Evolutionary conservation across 2,113 vertebrate genomes (phyloP), one percentile per base, ranked within the genome.

Genomic region (Rhinolophus sinicus): DNA sequence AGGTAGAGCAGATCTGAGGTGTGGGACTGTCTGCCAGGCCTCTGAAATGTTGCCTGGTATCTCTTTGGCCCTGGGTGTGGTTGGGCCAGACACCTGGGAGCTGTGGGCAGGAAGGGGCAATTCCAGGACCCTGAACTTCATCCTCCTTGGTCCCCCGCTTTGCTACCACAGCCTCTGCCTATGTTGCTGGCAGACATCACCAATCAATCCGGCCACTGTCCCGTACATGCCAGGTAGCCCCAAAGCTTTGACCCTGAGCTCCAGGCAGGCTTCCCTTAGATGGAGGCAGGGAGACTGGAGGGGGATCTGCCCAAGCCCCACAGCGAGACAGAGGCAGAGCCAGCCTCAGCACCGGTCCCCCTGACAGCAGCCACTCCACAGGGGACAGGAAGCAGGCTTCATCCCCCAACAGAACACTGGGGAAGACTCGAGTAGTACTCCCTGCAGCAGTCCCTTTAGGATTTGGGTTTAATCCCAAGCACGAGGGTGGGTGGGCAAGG

Each of bases 391-490:
- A 16, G 35, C 33, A 1, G 2, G 47, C 70, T 13, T 50, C n/a
- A 8, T 4, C 5, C 77, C 76, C 19, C 81, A 19, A 5, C 0
- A 8, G 50, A 78, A 69, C 0, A 3, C 44, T 15, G 24, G 50
- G 26, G 65, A 73, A 26, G 52, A 38, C 80, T 64, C 16, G 0
- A 35, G 35, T 0, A 60, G 70, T 81, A 54, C 72, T 90, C 70
- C 40, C 75, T 7, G 6, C 24, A 60, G 65, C 88, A 60, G 60
- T 40, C 40, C 81, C 86, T 76, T 72, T 60, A 15, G 97, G 97
- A 94, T 95, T 93, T 88, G 97, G 76, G 93, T 18, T 93, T 97
- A 98, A 97, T 97, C 96, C 93, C 70, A 87, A 96, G 96, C 97
- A 97, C 96, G 96, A 97, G 98, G 97, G 78, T 14, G 95, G 96